Evolutionary conservation across 2,113 vertebrate species (phyloP).

Genomic region (Elephas maximus): DNA sequence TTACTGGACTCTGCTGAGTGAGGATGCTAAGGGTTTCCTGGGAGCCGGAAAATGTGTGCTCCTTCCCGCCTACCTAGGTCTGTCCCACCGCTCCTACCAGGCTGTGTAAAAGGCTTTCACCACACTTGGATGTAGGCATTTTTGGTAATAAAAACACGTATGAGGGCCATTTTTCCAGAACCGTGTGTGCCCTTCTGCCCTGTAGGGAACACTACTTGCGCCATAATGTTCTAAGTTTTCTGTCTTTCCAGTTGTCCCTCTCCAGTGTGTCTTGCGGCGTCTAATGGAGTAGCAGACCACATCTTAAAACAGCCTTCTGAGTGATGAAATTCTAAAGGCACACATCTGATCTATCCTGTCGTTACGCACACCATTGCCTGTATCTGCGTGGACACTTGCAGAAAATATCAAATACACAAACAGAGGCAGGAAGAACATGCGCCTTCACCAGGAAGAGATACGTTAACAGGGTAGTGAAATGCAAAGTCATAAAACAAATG

Average conservation of each 20-base stretch:
- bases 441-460: neutral
- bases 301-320: neutral
- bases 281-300: neutral
- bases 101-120: neutral
- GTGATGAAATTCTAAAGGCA: neutral
- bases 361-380: fast-evolving
- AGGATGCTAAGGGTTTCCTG: fast-evolving
- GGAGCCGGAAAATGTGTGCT: neutral
- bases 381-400: neutral
- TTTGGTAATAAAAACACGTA: neutral
- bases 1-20: fast-evolving
- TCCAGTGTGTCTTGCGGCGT: neutral
- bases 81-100: neutral
- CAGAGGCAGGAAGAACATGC: neutral
- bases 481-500: neutral
- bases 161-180: neutral
- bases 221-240: neutral
- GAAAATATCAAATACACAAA: neutral
- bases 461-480: neutral
- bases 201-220: neutral
- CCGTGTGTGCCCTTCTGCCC: too few species aligned
- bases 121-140: fast-evolving
- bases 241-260: neutral
- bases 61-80: fast-evolving
- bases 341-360: fast-evolving